Conservation (phyloP, 2,888 invertebrate species). For the Leptinotarsa rubiginosa region DNA sequence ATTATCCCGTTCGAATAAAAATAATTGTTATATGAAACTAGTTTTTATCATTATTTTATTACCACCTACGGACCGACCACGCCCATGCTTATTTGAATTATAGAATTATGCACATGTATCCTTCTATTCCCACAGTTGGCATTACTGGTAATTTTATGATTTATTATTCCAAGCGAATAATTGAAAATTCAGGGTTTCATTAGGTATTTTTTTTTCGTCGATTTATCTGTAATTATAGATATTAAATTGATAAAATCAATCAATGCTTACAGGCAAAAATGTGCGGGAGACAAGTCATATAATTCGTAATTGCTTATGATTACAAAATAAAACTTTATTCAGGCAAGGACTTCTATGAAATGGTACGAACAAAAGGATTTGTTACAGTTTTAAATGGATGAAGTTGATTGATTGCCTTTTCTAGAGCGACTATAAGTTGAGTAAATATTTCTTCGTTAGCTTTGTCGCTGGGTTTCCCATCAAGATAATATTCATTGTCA, state of each 20-base stretch:
- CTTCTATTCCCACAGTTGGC: conserved; percentile 46
- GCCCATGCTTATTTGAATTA: conserved; percentile 45
- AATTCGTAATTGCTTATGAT: conserved; percentile 10
- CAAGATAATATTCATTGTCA: no score
- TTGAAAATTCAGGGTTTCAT: conserved; percentile 37
- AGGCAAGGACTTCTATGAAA: conserved; percentile 4
- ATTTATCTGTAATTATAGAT: conserved; percentile 27
- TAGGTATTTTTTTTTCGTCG: conserved; percentile 25
- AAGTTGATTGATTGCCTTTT: not conserved
- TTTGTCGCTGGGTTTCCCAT: no score
- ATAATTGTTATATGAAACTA: conserved; percentile 24
- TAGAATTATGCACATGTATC: conserved; percentile 47
- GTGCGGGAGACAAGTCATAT: conserved; percentile 13
- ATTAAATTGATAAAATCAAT: conserved; percentile 37
- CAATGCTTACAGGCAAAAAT: conserved; percentile 27
- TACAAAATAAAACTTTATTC: not conserved
- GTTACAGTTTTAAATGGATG: not conserved
- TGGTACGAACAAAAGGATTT: not conserved
- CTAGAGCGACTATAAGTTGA: not conserved
- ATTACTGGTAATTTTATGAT: conserved; percentile 38
- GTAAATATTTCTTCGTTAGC: not conserved
- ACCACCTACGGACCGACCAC: conserved; percentile 44
- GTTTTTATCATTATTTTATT: conserved; percentile 44
- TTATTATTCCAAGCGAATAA: conserved; percentile 36
- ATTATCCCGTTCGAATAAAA: conserved; percentile 29